These are phyloP conservation scores for Aphelenchoides fujianensis DNA, from an alignment of 1,140 invertebrate species.

Conservation along the genomic window DNA sequence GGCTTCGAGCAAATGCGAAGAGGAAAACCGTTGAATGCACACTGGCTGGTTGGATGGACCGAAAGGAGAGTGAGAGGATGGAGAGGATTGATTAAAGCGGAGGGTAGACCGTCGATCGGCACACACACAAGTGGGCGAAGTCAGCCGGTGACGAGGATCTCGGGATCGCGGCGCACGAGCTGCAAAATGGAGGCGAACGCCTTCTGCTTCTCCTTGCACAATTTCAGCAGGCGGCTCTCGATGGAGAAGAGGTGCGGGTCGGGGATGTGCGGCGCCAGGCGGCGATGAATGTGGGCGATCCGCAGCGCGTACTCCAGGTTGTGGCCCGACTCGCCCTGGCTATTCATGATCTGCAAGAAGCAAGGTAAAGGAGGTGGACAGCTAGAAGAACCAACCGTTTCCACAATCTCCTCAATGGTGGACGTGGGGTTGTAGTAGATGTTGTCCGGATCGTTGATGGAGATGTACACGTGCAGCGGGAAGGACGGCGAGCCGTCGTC, in stretches of 20 bases:
- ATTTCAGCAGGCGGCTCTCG: slow-evolving; percentile 32
- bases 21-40: too few relatives aligned
- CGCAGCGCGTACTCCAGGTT: slow-evolving; percentile 53
- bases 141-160: too few relatives aligned
- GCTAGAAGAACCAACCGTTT: too few relatives aligned
- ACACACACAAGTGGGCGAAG: too few relatives aligned
- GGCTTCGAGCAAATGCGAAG: background rate
- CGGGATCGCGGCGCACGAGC: too few relatives aligned
- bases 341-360: too few relatives aligned
- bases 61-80: too few relatives aligned
- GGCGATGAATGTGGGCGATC: slow-evolving; percentile 45
- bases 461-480: slow-evolving; percentile 49
- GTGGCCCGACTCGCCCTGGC: slow-evolving; percentile 35
- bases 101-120: background rate
- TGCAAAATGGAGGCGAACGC: slow-evolving; percentile 20
- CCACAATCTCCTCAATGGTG: slow-evolving; percentile 40
- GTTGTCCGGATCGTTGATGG: slow-evolving; percentile 34
- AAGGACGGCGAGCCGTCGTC: slow-evolving; percentile 51
- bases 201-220: slow-evolving; percentile 6
- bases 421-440: slow-evolving; percentile 46
- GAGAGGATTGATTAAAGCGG: too few relatives aligned
- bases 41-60: too few relatives aligned
- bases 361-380: too few relatives aligned
- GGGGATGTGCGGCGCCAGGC: slow-evolving; percentile 45
- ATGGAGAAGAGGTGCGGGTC: slow-evolving; percentile 56